Base-by-base conservation (phyloP, 2,113 vertebrate species). In the Sinocyclocheilus anshuiensis region DNA sequence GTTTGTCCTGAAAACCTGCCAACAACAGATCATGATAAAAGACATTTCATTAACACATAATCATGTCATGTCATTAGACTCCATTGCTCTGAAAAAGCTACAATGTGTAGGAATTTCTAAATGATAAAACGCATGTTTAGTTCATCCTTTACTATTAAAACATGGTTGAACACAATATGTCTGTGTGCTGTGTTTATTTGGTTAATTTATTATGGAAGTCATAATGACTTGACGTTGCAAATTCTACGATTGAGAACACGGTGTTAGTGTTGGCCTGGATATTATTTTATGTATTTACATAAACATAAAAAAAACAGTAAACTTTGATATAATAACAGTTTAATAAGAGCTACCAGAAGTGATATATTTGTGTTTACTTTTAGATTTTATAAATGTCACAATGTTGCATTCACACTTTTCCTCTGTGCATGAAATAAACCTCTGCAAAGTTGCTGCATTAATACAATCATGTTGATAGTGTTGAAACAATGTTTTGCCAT, bases 181-280 rank as follows among this genome's bases (percentile, higher is more conserved):
- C 36, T 63, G 79, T 81, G 59, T 24, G 7, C 39, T 65, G 8
- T 48, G 55, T 81, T 81, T 29, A 77, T 45, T 81, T 81, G 20
- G 10, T 59, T 9, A 2, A 22, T 78, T 1, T 20, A 36, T 78
- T 59, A 22, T 39, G 4, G 24, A 55, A 57, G 76, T 57, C 45
- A 39, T 42, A n/a, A 13, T 42, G 33, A 80, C 42, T 45, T 45
- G 10, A 20, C 15, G 1, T 55, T 55, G 20, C 53, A 55, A 55
- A 55, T 18, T 55, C 53, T 55, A n/a, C 4, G 71, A 45, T n/a
- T 20, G 67, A 10, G 67, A 42, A 74, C 39, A 6, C 36, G n/a
- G 16, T 55, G 50, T 18, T 55, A 55, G 15, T 55, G 6, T 55
- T 7, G 53, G 6, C 53, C 53, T 55, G 20, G 12, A 11, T 45